A percentile compares a stretch with the other conserved stretches of the same genome.
Conservation (phyloP, 2,888 invertebrate species). For the Parnassius smintheus region DNA sequence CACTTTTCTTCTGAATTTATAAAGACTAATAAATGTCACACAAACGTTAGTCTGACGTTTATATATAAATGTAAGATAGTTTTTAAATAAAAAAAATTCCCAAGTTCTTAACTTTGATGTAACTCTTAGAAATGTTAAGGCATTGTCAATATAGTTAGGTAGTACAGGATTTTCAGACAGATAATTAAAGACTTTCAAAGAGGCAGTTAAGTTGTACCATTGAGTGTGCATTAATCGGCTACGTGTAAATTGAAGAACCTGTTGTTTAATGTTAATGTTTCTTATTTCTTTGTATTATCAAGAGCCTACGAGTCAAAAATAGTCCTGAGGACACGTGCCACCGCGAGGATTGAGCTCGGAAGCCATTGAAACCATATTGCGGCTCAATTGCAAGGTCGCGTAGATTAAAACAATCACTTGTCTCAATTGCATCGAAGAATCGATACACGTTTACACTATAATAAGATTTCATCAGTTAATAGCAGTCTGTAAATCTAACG, state of each 20-base stretch:
- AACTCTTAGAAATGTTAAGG: too few species aligned
- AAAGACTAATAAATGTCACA: too few species aligned
- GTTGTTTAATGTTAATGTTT: not conserved
- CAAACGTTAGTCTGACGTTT: too few species aligned
- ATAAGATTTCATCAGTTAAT: not conserved
- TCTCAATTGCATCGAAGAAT: constrained; percentile 3
- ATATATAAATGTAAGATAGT: too few species aligned
- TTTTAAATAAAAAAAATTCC: too few species aligned
- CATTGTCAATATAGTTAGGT: too few species aligned
- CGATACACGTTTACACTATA: not conserved
- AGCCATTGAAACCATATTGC: constrained; percentile 28
- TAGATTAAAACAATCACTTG: constrained; percentile 23
- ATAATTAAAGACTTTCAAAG: too few species aligned
- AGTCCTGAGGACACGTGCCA: constrained; percentile 11
- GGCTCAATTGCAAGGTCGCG: constrained; percentile 24
- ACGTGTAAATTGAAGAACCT: not conserved
- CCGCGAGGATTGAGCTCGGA: constrained; percentile 13
- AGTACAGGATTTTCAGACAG: too few species aligned
- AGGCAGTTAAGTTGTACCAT: too few species aligned
- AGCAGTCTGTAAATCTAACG: not conserved
- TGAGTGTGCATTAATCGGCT: too few species aligned
- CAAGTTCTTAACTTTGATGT: too few species aligned
- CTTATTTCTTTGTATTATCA: not conserved
- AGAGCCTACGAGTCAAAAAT: constrained; percentile 7
- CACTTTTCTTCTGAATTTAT: too few species aligned